Percentiles rank a stretch among this genome's conserved stretches.
phyloP scores from a whole-genome alignment of 2,888 invertebrate species.

The Spodoptera exigua region DNA sequence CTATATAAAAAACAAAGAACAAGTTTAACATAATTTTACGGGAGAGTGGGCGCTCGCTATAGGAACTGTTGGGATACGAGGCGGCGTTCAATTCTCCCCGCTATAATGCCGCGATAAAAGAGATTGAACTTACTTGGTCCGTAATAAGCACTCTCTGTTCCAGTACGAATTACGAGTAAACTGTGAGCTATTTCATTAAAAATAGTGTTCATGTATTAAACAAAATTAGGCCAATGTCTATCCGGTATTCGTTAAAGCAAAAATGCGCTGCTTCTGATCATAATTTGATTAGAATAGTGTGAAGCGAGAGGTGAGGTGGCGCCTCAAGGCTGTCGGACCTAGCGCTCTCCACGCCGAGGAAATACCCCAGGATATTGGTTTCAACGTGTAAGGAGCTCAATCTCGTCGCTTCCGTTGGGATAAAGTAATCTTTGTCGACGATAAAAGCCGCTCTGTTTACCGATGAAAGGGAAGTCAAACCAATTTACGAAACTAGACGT shows the following conservation, averaged over 20 bases:
- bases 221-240: constrained; percentile 31
- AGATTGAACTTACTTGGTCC: constrained; percentile 85
- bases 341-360: constrained; percentile 55
- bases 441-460: constrained; percentile 70
- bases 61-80: constrained; percentile 74
- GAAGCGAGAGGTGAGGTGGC: constrained; percentile 12
- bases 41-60: constrained; percentile 76
- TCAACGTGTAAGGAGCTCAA: constrained; percentile 70
- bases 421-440: constrained; percentile 69
- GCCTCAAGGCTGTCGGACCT: constrained; percentile 52
- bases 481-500: constrained; percentile 65
- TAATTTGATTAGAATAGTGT: constrained; percentile 34
- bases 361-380: constrained; percentile 75
- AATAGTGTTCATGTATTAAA: constrained; percentile 61
- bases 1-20: constrained; percentile 74
- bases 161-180: constrained; percentile 68
- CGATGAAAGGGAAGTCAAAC: constrained; percentile 69
- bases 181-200: constrained; percentile 70
- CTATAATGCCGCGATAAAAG: constrained; percentile 85
- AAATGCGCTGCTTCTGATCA: constrained; percentile 10
- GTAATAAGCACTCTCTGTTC: constrained; percentile 79
- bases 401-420: constrained; percentile 69
- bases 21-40: constrained; percentile 87
- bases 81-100: constrained; percentile 78
- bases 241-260: constrained; percentile 12